These are phyloP conservation scores for Hermatobates lingyangjiaoensis DNA, from an alignment of 1,140 invertebrate species.

Conservation along the genomic window DNA sequence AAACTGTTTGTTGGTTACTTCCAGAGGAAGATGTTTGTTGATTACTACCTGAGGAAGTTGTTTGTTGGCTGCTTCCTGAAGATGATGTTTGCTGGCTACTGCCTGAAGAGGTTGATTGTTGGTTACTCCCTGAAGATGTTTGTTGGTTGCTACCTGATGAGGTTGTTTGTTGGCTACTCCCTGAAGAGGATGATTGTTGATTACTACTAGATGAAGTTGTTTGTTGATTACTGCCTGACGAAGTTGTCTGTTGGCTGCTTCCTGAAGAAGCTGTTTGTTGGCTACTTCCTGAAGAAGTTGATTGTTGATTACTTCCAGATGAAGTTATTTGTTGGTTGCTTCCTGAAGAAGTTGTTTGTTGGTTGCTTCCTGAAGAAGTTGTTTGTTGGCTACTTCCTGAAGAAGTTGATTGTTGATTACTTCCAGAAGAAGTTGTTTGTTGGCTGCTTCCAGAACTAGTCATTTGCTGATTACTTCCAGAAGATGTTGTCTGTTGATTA, in stretches of 20 bases:
- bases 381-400: background rate
- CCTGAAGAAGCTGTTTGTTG: constrained; percentile 10
- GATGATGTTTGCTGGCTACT: constrained; percentile 9
- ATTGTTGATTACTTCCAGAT: constrained; percentile 8
- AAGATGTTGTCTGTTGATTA: constrained; percentile 12
- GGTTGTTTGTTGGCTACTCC: constrained; percentile 10
- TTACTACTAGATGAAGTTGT: constrained; percentile 9
- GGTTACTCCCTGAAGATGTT: constrained; percentile 9
- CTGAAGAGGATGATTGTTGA: constrained; percentile 10
- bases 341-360: constrained; percentile 3
- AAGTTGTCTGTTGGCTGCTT: constrained; percentile 9
- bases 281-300: constrained; percentile 7
- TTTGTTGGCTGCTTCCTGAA: constrained; percentile 7
- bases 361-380: background rate
- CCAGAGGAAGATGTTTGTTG: constrained; percentile 11
- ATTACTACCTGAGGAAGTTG: constrained; percentile 11
- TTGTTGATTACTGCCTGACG: constrained; percentile 6
- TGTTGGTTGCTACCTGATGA: constrained; percentile 9
- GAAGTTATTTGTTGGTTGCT: constrained; percentile 10
- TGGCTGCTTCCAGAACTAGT: too few species aligned
- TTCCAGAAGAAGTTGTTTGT: constrained; percentile 1
- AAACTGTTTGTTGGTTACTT: constrained; percentile 5
- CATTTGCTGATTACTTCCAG: too few species aligned
- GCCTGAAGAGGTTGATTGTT: constrained; percentile 4
- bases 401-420: too few species aligned